These are phyloP conservation scores for Papilio polyxenes DNA, from an alignment of 1,140 invertebrate species.

Conservation along the genomic window DNA sequence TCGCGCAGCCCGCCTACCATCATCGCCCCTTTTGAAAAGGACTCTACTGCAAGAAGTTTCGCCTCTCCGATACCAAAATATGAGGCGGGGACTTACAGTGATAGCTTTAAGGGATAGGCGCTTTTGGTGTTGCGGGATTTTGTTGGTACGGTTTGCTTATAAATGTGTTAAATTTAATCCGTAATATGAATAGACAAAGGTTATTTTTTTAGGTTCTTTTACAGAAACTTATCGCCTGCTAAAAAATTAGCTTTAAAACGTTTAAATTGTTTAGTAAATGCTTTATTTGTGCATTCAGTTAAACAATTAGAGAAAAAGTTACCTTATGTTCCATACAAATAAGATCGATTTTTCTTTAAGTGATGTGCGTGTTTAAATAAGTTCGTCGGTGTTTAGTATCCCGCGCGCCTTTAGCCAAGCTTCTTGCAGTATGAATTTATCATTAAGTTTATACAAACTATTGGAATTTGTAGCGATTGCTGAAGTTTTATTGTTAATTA, in stretches of 20 bases:
- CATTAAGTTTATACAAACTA: constrained; percentile 20
- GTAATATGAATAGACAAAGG: no score
- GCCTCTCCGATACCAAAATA: constrained; percentile 71
- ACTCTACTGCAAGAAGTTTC: constrained; percentile 77
- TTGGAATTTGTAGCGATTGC: constrained; percentile 6
- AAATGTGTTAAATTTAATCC: no score
- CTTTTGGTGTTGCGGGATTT: constrained; percentile 48
- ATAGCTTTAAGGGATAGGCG: constrained; percentile 43
- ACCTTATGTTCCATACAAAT: no score
- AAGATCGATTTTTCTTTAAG: neutral
- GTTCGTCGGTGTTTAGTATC: neutral
- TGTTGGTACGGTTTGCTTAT: neutral
- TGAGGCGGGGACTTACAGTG: constrained; percentile 58
- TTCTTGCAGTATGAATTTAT: constrained; percentile 32
- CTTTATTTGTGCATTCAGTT: no score
- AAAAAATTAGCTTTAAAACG: no score
- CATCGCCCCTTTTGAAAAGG: constrained; percentile 79
- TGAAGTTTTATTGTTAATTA: neutral
- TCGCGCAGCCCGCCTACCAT: constrained; percentile 67
- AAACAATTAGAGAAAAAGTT: no score
- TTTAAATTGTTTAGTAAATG: no score
- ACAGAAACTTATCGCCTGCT: no score
- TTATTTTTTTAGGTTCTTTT: no score
- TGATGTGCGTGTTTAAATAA: neutral
- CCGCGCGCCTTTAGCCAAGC: constrained; percentile 27